These are phyloP conservation scores for Elmis aenea DNA, from an alignment of 2,888 invertebrate genomes.

Conservation along the genomic window DNA sequence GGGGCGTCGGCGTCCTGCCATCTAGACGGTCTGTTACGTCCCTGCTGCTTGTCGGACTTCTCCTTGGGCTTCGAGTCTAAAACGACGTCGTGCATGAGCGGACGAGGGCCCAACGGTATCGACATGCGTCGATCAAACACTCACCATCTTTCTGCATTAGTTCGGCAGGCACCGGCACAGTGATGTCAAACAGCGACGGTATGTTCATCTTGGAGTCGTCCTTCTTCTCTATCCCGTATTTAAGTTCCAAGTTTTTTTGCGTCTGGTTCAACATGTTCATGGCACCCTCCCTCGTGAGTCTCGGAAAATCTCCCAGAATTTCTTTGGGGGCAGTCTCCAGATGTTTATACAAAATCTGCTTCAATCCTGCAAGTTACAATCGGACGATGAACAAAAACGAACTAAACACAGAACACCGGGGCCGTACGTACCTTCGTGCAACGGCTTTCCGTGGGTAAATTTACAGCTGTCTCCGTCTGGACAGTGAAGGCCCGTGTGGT, in stretches of 20 bases:
- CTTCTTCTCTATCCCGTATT: constrained; percentile 39
- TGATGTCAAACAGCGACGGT: constrained; percentile 42
- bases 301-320: constrained; percentile 84
- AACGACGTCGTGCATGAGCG: too few relatives aligned
- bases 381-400: constrained; percentile 4
- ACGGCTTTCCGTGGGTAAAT: constrained; percentile 84
- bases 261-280: constrained; percentile 49
- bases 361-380: constrained; percentile 31
- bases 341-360: constrained; percentile 57
- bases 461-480: constrained; percentile 75
- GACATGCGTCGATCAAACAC: too few relatives aligned
- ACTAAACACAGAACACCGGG: too few relatives aligned
- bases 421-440: constrained; percentile 71
- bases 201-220: constrained; percentile 31
- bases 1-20: constrained; percentile 40
- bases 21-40: constrained; percentile 38
- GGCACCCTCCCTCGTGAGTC: constrained; percentile 74
- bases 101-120: too few relatives aligned
- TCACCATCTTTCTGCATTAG: constrained; percentile 27
- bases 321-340: constrained; percentile 88
- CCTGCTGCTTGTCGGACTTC: constrained; percentile 29
- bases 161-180: constrained; percentile 38
- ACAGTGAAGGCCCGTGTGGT: constrained; percentile 88
- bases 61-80: constrained; percentile 16
- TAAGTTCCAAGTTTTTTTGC: constrained; percentile 48